Base-by-base conservation (phyloP, 2,797 vertebrate species). In the Girardinus metallicus region DNA sequence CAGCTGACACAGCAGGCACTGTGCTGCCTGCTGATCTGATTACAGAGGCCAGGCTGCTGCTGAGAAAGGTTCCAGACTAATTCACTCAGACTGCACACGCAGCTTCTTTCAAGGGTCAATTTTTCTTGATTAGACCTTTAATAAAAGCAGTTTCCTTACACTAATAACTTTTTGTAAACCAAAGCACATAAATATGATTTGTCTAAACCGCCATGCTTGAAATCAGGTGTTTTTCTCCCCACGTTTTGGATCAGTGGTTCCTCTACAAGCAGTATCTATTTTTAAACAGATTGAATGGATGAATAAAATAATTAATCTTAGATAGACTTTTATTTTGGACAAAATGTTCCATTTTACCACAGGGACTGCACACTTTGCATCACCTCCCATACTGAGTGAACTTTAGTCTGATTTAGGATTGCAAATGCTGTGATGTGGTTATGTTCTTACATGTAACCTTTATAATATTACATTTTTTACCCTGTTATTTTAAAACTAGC, bases 1-100 rank as follows among this genome's bases (percentile, higher is more conserved):
- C 73, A 36, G 34, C 73, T 0, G 70, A 94, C 86, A 92, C 82
- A 73, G 82, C 23, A 10, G 23, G 62, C 62, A 23, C 34, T 66
- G 64, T 66, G 36, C 36, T 66, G 64, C 64, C 64, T 21, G 64
- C 34, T 89, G 83, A 89, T 86, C 44, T 41, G 75, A 89, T 91
- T 83, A 86, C 53, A 51, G 66, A 62, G 18, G 55, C 43, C 0
- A 1, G 31, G n/a, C 12, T 23, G 57, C 31, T 6, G 70, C 64
- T 23, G 41, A 18, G 11, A 31, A 10, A 82, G 39, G 16, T 29
- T 60, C n/a, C 13, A 4, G 3, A 15, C 74, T 18, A 36, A 70
- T 70, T 72, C 10, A 66, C 62, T 66, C 64, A 66, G 64, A 66
- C 36, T 66, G 36, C 36, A 5, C 36, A 66, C 64, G 10, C 4